Base-by-base conservation (phyloP, 2,888 invertebrate species). In the Magallana nippona region DNA sequence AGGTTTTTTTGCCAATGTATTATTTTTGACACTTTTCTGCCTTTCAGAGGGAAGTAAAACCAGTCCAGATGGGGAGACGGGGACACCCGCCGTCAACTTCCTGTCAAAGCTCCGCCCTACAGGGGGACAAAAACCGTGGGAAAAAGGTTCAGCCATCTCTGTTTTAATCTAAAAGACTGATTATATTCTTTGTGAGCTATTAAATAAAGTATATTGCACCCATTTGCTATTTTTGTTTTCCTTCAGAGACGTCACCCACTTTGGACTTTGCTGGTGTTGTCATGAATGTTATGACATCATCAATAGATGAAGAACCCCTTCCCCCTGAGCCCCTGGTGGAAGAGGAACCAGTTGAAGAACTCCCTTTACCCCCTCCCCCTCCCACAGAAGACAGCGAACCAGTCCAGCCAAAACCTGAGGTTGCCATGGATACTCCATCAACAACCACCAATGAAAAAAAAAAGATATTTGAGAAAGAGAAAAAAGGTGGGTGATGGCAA, bases 51-150 rank as follows among this genome's bases (percentile, higher is more conserved):
- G 55, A 55, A 78, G 17, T 19, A 78, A 78, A 10, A 78, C n/a
- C n/a, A 71, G 55, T 15, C 56, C 78, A 78, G 78, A 78, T 13
- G 32, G 10, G 1, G 78, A 78, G 0, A 78, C 55, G 2, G 55
- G 55, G 55, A n/a, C 78, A 55, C n/a, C n/a, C n/a, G 22, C 22
- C n/a, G 55, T 19, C 1, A 55, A 19, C 13, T 55, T 55, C 19
- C 8, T 44, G 10, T 11, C 83, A 32, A 82, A 82, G 60, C 56
- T 86, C 17, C 82, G 79, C 80, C 55, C 85, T 19, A 86, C 85
- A 32, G 85, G 83, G 57, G 83, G 85, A 56, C 82, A 81, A 55
- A 86, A 86, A 60, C 85, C 85, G 5, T 86, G 85, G 85, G 85
- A 86, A 22, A 86, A 84, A 86, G 85, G 85, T 86, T 62, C 27